phyloP scores from a whole-genome alignment of 2,797 vertebrate species.

The Parauchenoglanis punctatus region DNA sequence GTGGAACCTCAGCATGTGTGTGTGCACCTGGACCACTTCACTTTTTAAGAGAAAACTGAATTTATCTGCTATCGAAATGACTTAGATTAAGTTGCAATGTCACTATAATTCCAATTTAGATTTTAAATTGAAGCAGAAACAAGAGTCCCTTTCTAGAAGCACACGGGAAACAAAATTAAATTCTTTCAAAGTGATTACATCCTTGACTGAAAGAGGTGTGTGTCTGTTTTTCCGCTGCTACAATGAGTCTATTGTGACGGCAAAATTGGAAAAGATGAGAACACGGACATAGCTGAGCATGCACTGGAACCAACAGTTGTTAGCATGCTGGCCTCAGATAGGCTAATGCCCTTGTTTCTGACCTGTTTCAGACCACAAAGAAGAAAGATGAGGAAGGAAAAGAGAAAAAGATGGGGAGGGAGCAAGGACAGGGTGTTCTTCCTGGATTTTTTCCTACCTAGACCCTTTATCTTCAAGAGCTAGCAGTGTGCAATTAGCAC shows the following conservation, averaged over 20 bases:
- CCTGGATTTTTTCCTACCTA: not conserved
- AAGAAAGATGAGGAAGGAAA: not conserved
- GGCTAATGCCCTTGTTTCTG: conserved; percentile 41
- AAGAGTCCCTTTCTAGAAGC: not conserved
- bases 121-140: not conserved
- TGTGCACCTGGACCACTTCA: not conserved
- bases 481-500: conserved; percentile 26
- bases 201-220: conserved; percentile 22
- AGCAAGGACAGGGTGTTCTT: not conserved
- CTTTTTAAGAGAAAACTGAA: not conserved
- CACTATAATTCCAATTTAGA: not conserved
- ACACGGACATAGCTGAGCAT: not conserved
- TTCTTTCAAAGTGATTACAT: conserved; percentile 11
- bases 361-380: conserved; percentile 31
- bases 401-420: not conserved
- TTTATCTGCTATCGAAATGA: not conserved
- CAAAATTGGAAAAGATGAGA: conserved; percentile 23
- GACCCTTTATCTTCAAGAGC: not conserved
- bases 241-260: conserved; percentile 40
- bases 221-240: conserved; percentile 19
- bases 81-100: not conserved
- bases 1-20: not conserved
- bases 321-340: conserved; percentile 36
- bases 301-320: conserved; percentile 25
- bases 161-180: conserved; percentile 2